phyloP scores from a whole-genome alignment of 2,888 invertebrate genomes.

The Nymphalis urticae region DNA sequence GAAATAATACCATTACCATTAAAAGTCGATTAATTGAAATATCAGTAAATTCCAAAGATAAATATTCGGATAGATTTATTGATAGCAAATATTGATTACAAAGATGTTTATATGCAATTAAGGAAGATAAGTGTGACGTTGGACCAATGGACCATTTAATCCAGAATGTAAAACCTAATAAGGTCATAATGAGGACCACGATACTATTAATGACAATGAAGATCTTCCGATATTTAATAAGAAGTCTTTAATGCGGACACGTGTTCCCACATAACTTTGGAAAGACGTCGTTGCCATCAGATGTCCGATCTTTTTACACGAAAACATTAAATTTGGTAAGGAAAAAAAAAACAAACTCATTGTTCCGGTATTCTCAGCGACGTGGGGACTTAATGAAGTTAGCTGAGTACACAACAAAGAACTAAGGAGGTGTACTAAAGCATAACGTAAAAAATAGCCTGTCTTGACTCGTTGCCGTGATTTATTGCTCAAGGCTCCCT shows the following conservation, averaged over 20 bases:
- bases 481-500: constrained; percentile 68
- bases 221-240: constrained; percentile 36
- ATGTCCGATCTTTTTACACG: constrained; percentile 49
- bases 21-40: neutral
- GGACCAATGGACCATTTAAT: constrained; percentile 25
- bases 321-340: constrained; percentile 66
- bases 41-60: neutral
- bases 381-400: constrained; percentile 65
- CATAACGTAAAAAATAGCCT: constrained; percentile 72
- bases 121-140: constrained; percentile 25
- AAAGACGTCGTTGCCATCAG: constrained; percentile 35
- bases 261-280: constrained; percentile 71
- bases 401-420: constrained; percentile 64
- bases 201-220: constrained; percentile 32
- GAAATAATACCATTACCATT: neutral
- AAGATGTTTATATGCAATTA: constrained; percentile 30
- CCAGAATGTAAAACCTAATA: constrained; percentile 33
- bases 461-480: constrained; percentile 71
- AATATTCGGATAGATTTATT: neutral
- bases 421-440: constrained; percentile 70
- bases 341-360: constrained; percentile 63
- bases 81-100: constrained; percentile 13
- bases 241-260: constrained; percentile 41
- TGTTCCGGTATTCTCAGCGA: constrained; percentile 66
- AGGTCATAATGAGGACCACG: constrained; percentile 40